Conservation (phyloP, 2,113 vertebrate species). For the Camelus dromedarius region DNA sequence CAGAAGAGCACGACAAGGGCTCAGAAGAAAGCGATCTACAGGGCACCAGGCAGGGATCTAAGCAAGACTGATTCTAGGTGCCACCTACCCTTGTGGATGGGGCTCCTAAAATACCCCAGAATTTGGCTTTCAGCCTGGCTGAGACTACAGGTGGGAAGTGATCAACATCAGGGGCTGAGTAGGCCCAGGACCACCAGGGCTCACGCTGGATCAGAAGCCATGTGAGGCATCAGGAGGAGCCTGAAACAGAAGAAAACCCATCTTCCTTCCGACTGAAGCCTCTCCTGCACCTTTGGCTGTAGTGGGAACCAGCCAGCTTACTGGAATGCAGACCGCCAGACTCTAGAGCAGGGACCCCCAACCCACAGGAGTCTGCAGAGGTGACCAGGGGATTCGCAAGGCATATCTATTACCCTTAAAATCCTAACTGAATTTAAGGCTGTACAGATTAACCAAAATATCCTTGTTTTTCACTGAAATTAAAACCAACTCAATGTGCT, state of each 20-base stretch:
- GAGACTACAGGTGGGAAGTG: neutral
- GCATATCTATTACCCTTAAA: neutral
- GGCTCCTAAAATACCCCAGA: neutral
- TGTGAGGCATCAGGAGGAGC: neutral
- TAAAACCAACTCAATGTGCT: neutral
- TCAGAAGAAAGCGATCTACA: neutral
- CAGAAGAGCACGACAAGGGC: neutral
- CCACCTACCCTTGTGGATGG: neutral
- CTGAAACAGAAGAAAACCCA: neutral
- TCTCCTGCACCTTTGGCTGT: neutral
- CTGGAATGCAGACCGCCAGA: neutral
- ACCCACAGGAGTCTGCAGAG: neutral
- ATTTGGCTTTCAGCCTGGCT: neutral
- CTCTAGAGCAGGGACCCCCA: accelerated
- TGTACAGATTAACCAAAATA: neutral
- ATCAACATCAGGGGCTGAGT: neutral
- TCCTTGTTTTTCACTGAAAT: neutral
- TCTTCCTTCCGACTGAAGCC: neutral
- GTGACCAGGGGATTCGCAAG: neutral
- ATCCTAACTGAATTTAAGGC: neutral
- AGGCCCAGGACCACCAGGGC: accelerated
- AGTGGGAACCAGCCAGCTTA: neutral
- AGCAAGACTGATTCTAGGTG: neutral
- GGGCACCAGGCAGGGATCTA: neutral
- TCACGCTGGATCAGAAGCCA: neutral